Evolutionary conservation across 2,113 vertebrate species (phyloP), one percentile per base, ranked within the genome.

Genomic region (Globicephala melas): DNA sequence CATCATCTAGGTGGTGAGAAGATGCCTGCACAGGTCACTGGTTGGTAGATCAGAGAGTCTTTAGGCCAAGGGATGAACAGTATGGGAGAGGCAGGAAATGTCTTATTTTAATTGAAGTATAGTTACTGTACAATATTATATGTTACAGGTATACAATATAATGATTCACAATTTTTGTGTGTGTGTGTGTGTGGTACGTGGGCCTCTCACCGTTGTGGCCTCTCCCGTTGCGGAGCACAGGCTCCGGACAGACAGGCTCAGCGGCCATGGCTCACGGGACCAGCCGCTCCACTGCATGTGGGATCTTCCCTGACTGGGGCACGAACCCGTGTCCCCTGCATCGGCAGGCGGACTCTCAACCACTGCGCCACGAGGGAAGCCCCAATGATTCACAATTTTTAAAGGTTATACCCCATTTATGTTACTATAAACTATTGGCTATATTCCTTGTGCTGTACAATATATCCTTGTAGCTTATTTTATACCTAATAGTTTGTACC

Each of bases 281-380:
- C 6, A 41, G 41, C 6, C 7, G 41, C 41, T 41, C 6, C 41
- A 0, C 41, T 0, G 41, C 41, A 8, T 41, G 41, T 41, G 41
- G 41, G 41, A 41, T 41, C 41, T 41, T 41, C 41, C 41, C 41
- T 0, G 41, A 41, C 41, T 0, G 41, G 41, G 41, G 41, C 41
- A 41, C 41, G 41, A 41, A 41, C 41, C 41, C 41, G 41, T 41
- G 41, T 41, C 41, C 41, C 41, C 6, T 41, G 41, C 41, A 41
- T 41, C 41, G 5, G 41, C 41, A 41, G 41, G 41, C 1, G 41
- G 41, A 41, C 41, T 41, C 41, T 41, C 41, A 41, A 41, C 41
- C 41, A 41, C 41, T 7, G 6, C 41, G 41, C 41, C 41, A 41
- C 41, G 0, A 41, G 41, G 41, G 41, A 41, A 41, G 41, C 41